Evolutionary conservation across 2,113 vertebrate genomes (phyloP), one percentile per base, ranked within the genome.

Genomic region (Lophura nycthemera): DNA sequence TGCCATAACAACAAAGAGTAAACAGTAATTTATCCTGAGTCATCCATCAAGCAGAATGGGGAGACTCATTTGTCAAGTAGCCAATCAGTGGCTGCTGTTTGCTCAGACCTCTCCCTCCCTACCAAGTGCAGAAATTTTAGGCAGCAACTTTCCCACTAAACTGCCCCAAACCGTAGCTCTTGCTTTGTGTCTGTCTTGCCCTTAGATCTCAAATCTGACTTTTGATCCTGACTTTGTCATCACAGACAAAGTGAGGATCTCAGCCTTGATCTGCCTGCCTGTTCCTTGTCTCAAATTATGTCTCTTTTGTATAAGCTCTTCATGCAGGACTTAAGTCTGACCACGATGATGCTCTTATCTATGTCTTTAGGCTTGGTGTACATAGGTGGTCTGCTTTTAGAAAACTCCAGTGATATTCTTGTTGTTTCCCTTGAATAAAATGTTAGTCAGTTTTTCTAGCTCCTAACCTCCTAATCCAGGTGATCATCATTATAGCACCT

Each of bases 1-100:
- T 63, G 29, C n/a, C n/a, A 36, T 83, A 83, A 59, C 73, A 81
- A 57, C 52, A 83, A 85, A 61, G 61, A 11, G 73, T 66, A 81
- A 90, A 48, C 42, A 45, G 57, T 63, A 54, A 8, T 90, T 83
- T 32, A 76, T 30, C 18, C 27, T 29, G 22, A 79, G 30, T 40
- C 42, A 84, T 43, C 36, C 54, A 24, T 86, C 59, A 79, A 88
- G 73, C 3, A n/a, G 38, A 85, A 75, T 15, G 15, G 30, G 40
- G 24, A 72, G 20, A 47, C 22, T 32, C 8, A 9, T 77, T 72
- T 54, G 13, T 83, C 65, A 56, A 54, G 24, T 40, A 71, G 43
- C 27, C 22, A 16, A 16, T 82, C 42, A 8, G 5, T 34, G 36
- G 22, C 8, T 59, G 22, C 36, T 59, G 14, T 22, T 82, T 54